Percentiles rank a stretch among this genome's conserved stretches.
Evolutionary conservation across 1,140 invertebrate genomes (phyloP).

Genomic region (Bombus consobrinus): DNA sequence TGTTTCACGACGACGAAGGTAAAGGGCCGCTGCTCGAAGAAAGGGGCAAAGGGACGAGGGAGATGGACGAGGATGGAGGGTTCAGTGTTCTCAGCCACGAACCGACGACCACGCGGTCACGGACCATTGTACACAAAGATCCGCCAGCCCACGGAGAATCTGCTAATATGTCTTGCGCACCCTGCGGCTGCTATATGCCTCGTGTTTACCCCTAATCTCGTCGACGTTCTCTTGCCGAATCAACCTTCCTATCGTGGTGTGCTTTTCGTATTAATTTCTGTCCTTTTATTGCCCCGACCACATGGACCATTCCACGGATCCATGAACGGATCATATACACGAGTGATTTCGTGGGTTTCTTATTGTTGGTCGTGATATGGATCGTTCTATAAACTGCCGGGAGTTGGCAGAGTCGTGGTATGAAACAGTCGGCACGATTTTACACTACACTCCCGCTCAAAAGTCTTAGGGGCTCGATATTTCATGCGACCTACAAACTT

Average conservation of each 20-base stretch:
- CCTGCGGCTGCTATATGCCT: constrained; percentile 36
- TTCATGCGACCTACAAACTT: not conserved
- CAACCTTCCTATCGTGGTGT: not conserved
- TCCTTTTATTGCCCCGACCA: not conserved
- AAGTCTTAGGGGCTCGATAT: not conserved
- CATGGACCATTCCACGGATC: not conserved
- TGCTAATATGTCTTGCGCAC: constrained; percentile 61
- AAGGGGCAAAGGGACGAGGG: constrained; percentile 1
- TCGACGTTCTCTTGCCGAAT: not conserved
- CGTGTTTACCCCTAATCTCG: not conserved
- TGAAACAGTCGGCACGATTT: not conserved
- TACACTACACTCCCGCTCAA: not conserved
- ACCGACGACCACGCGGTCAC: constrained; percentile 55
- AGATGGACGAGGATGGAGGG: constrained; percentile 42
- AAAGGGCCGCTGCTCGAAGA: constrained; percentile 52
- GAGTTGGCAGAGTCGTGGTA: not conserved
- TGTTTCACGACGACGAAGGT: constrained; percentile 50
- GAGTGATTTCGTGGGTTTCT: not conserved
- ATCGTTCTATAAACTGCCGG: not conserved
- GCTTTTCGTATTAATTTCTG: constrained; percentile 9
- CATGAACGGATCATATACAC: not conserved
- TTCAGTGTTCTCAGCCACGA: constrained; percentile 61
- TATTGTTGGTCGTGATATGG: not conserved
- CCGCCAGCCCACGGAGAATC: constrained; percentile 18
- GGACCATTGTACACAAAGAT: constrained; percentile 65